Evolutionary conservation across 2,888 invertebrate genomes (phyloP), one percentile per base, ranked within the genome.

Genomic region (Ornithoptera alexandrae): DNA sequence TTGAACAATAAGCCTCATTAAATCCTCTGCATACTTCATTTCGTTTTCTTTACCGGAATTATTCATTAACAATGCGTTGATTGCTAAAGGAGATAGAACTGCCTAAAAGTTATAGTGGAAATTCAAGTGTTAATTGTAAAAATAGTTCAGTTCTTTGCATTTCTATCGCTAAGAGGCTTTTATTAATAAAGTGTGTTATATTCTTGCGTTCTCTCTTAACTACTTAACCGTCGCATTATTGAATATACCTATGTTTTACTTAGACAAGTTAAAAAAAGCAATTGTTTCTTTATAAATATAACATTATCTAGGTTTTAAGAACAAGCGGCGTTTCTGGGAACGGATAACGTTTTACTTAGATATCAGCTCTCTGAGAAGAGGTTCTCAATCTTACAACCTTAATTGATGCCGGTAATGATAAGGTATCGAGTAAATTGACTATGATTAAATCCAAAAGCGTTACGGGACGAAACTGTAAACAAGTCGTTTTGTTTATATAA

Each of bases 11-110:
- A 92, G 79, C 56, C 78, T 77, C 71, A 91, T 75, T 18, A 88
- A 72, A 7, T 82, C 77, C 69, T 89, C 85, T 0, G 92, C 90
- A 71, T 85, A 86, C 63, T 77, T 72, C 65, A 81, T 77, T 72
- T 87, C 81, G 1, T 74, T 71, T 0, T 77, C 75, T 62, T 85
- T 76, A 2, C 71, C 72, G 0, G 78, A 75, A 50, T 79, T 74
- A 6, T 76, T 73, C 42, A 78, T 71, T 18, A 90, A 77, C 2
- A 93, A 79, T 8, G 89, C 84, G 70, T 91, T 93, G 50, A 94
- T 81, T n/a, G 93, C 93, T 22, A 93, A 78, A 0, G 94, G 94
- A 67, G 93, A 93, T 22, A 94, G 79, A 1, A 94, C 94, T 18
- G 94, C 94, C 94, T 94, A 83, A n/a, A 87, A 84, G 72, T 57